Base-by-base conservation (phyloP, 1,140 invertebrate species). In the Batillaria attramentaria region DNA sequence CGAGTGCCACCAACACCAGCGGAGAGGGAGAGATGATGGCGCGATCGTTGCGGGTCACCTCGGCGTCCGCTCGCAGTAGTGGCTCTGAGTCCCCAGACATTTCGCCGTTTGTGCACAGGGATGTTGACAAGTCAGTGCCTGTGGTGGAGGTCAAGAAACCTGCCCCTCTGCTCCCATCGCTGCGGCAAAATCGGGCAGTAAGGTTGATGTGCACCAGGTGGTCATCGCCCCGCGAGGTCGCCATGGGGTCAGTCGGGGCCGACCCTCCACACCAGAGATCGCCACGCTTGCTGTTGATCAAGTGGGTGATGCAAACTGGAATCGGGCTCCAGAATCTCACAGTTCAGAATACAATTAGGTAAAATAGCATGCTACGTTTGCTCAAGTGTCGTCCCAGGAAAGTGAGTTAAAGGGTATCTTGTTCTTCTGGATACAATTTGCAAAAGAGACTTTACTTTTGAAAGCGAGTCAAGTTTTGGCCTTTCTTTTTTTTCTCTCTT, bases 261-360 rank as follows among this genome's bases (percentile, higher is more conserved):
- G 78, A 31, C 54, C 79, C 35, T 16, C 65, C 24, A 79, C 81
- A 57, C 76, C 85, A 28, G 84, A 87, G 79, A 77, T 87, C 39
- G 81, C 85, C 62, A 84, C 84, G 5, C 79, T 87, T 8, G 86
- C 85, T 16, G 79, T 87, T 0, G 86, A 84, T 2, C 82, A 83
- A 46, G 81, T 86, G 3, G 79, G 66, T 31, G 80, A 83, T 28
- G 65, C 79, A 24, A 57, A 68, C 16, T 86, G 85, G 84, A 81
- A 77, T 1, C 70, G 82, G 68, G 78, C 79, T 10, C 83, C 84
- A n/a, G 81, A 87, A 66, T 84, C 84, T 72, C 80, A 80, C 16
- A 85, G 85, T 46, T 83, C 86, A 2, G 86, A 87, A 50, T 87
- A 85, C 80, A 86, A 84, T 50, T 83, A 50, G 46, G 6, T 74